Conservation (phyloP, 2,888 invertebrate genomes). For the Nomada flava region DNA sequence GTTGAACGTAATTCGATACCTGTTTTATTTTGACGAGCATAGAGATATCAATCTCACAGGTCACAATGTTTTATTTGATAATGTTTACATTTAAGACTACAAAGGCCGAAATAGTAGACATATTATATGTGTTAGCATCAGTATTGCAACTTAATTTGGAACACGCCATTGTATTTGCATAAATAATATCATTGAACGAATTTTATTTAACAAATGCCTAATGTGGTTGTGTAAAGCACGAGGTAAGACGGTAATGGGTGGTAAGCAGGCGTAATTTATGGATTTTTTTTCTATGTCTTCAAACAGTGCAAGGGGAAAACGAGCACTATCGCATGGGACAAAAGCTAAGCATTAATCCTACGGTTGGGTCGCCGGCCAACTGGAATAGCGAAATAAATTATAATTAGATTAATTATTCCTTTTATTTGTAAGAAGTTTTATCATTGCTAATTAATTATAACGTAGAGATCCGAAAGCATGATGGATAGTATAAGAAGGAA, state of each 20-base stretch:
- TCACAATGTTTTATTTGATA: not conserved
- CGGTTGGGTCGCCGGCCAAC: slow-evolving; percentile 26
- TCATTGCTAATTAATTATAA: slow-evolving; percentile 37
- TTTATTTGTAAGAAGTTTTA: not conserved
- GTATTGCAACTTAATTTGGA: not conserved
- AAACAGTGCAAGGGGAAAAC: slow-evolving; percentile 20
- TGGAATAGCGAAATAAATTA: slow-evolving; percentile 24
- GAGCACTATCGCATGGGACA: slow-evolving; percentile 20
- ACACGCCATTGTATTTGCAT: not conserved
- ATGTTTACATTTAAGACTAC: too few relatives aligned
- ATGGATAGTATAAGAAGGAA: not conserved
- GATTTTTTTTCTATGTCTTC: slow-evolving; percentile 24
- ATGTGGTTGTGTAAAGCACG: not conserved
- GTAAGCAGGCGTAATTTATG: not conserved
- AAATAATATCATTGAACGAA: not conserved
- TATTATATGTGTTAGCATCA: not conserved
- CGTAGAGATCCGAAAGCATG: slow-evolving; percentile 52
- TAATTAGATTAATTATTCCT: slow-evolving; percentile 26
- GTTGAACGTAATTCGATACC: slow-evolving; percentile 33
- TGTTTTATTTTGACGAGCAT: slow-evolving; percentile 21
- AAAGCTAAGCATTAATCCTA: slow-evolving; percentile 35
- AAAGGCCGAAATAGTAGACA: too few relatives aligned
- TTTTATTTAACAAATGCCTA: not conserved
- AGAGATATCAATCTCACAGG: not conserved
- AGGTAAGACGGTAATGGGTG: not conserved